Conservation (phyloP, 1,140 invertebrate species). For the Notospermus geniculatus region DNA sequence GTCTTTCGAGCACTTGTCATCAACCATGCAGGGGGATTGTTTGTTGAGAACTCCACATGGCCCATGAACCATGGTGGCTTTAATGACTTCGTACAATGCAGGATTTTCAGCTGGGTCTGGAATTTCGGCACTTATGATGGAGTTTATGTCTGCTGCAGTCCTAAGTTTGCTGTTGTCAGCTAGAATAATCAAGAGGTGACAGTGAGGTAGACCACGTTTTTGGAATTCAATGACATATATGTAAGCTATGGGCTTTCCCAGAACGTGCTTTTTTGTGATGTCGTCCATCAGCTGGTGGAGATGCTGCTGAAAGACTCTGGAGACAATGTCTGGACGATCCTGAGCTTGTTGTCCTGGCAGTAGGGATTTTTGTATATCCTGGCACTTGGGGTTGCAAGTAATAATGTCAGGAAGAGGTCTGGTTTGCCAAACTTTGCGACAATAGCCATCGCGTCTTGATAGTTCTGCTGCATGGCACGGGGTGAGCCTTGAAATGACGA, state of each 20-base stretch:
- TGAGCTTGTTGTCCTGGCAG: conserved; percentile 28
- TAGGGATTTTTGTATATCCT: too few species aligned
- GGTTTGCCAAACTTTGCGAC: too few species aligned
- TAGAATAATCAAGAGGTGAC: conserved; percentile 59
- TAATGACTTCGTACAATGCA: conserved; percentile 13
- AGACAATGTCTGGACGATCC: conserved; percentile 55
- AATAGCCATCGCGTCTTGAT: too few species aligned
- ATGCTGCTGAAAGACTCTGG: conserved; percentile 59
- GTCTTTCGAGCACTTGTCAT: background rate
- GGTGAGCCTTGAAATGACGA: too few species aligned
- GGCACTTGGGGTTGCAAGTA: too few species aligned
- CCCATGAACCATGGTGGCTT: conserved; percentile 24
- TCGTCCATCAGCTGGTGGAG: conserved; percentile 55
- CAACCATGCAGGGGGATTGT: conserved; percentile 25
- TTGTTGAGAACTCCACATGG: conserved; percentile 22
- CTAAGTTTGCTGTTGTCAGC: conserved; percentile 12
- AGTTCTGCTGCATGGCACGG: too few species aligned
- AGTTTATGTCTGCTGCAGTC: conserved; percentile 11
- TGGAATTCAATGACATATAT: conserved; percentile 59
- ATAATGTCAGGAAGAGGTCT: too few species aligned
- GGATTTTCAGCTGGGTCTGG: conserved; percentile 12
- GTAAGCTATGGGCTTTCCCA: conserved; percentile 45
- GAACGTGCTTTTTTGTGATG: conserved; percentile 43
- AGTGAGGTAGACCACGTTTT: conserved; percentile 60
- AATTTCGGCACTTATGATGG: conserved; percentile 23